These are phyloP conservation scores for Malurus alboscapulatus DNA, from an alignment of 2,113 vertebrate genomes.

Conservation along the genomic window DNA sequence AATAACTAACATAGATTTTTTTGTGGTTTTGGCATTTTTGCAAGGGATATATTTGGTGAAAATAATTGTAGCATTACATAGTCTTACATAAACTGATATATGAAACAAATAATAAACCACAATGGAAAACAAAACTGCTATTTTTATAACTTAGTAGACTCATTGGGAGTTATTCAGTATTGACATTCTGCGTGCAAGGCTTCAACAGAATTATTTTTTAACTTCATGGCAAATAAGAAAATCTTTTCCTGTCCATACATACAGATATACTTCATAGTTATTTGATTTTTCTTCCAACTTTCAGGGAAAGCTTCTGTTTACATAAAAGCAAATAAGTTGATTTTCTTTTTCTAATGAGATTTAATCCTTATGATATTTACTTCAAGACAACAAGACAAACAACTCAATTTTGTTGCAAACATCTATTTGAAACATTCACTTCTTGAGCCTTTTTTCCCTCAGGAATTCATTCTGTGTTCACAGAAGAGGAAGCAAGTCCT, in stretches of 20 bases:
- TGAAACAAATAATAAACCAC: background rate
- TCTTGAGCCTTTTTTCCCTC: conserved; percentile 41
- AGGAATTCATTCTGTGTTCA: conserved; percentile 61
- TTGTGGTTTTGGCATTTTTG: background rate
- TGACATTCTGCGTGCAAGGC: background rate
- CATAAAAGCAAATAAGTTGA: background rate
- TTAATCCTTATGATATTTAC: conserved; percentile 54
- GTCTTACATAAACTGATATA: background rate
- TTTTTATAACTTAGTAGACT: background rate
- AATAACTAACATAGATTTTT: background rate
- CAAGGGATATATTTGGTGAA: background rate
- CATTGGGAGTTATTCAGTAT: background rate
- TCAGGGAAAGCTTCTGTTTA: conserved; percentile 11
- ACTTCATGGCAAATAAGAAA: background rate
- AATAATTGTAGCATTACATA: background rate
- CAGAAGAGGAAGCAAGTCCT: conserved; percentile 66
- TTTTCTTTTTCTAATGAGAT: conserved; percentile 33
- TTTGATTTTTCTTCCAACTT: background rate
- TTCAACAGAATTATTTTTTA: background rate
- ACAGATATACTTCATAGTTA: background rate
- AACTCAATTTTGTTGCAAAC: conserved; percentile 57
- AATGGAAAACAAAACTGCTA: background rate
- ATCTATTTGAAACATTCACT: conserved; percentile 59
- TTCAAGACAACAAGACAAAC: conserved; percentile 58
- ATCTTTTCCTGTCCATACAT: background rate